Evolutionary conservation across 2,888 invertebrate genomes (phyloP), one percentile per base, ranked within the genome.

Genomic region (Drosophila cognata): DNA sequence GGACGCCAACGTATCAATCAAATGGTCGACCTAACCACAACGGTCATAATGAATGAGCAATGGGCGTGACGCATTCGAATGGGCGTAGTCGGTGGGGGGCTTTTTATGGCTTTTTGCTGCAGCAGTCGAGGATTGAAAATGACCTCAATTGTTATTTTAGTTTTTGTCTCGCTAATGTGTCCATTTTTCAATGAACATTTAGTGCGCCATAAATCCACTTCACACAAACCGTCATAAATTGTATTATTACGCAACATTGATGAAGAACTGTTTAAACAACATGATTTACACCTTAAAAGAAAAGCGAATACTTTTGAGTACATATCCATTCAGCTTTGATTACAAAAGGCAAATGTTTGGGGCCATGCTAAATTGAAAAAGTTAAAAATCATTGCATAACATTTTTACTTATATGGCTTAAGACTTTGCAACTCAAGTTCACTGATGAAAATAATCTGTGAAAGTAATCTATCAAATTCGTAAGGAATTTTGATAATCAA

Each of bases 1-100:
- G 38, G 52, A 48, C 35, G 60, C 29, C 46, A 66, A 61, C 79
- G 55, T 62, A 79, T 78, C 79, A 79, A 78, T 79, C 78, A 78
- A 72, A 21, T 33, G 50, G 61, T 64, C 59, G 71, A 71, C 75
- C 64, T 60, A 66, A 43, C 76, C 78, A 29, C 76, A 72, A 58
- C 53, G 51, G 62, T 62, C 35, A 18, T 48, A 71, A 64, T 57
- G 48, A 53, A 50, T 50, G 56, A 62, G 43, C 41, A 25, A 38
- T 50, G 60, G 72, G 50, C 18, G 59, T 53, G 51, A n/a, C 62
- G 36, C 21, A 50, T 50, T 36, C 4, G 10, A 60, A 4, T 36
- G 35, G 35, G 50, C 33, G 18, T 25, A 13, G 10, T 10, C 10
- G 29, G 8, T 8, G 4, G 16, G 6, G 59, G 50, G 50, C 48